Percentiles rank a stretch among this genome's conserved stretches.
phyloP scores from a whole-genome alignment of 1,140 invertebrate species.

The Lasaia peninsularis region DNA sequence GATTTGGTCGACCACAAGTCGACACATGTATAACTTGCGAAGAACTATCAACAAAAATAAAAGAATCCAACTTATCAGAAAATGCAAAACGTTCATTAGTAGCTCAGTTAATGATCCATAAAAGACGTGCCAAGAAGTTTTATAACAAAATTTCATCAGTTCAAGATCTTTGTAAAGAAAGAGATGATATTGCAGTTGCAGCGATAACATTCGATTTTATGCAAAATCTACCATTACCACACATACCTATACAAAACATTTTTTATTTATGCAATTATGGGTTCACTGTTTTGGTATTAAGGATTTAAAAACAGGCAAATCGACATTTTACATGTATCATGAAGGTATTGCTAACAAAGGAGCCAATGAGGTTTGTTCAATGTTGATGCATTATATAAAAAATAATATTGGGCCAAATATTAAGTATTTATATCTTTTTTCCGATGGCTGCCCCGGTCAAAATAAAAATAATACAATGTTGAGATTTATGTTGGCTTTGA shows the following conservation, averaged over 20 bases:
- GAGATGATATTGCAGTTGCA: slow-evolving; percentile 18
- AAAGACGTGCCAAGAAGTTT: slow-evolving; percentile 19
- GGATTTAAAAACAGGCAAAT: slow-evolving; percentile 25
- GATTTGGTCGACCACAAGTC: slow-evolving; percentile 19
- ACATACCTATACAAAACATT: slow-evolving; percentile 23
- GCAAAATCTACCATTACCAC: slow-evolving; percentile 24
- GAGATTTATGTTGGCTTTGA: slow-evolving; percentile 26
- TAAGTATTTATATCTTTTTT: slow-evolving; percentile 21
- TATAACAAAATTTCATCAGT: slow-evolving; percentile 22
- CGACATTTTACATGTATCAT: slow-evolving; percentile 24
- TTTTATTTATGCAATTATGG: slow-evolving; percentile 29
- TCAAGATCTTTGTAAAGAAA: slow-evolving; percentile 18
- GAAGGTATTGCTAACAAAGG: slow-evolving; percentile 26
- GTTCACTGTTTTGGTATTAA: slow-evolving; percentile 32
- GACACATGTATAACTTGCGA: slow-evolving; percentile 15
- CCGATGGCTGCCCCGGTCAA: slow-evolving; percentile 17
- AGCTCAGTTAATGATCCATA: slow-evolving; percentile 15
- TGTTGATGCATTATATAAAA: slow-evolving; percentile 19
- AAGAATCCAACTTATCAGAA: slow-evolving; percentile 9
- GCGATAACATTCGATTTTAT: slow-evolving; percentile 23
- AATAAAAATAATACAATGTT: slow-evolving; percentile 25
- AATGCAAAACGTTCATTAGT: slow-evolving; percentile 10
- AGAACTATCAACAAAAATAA: slow-evolving; percentile 2
- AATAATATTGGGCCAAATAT: slow-evolving; percentile 15
- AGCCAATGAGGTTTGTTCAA: slow-evolving; percentile 25